These are phyloP conservation scores for Poliocrania exsul DNA, from an alignment of 2,797 vertebrate species.

Conservation along the genomic window DNA sequence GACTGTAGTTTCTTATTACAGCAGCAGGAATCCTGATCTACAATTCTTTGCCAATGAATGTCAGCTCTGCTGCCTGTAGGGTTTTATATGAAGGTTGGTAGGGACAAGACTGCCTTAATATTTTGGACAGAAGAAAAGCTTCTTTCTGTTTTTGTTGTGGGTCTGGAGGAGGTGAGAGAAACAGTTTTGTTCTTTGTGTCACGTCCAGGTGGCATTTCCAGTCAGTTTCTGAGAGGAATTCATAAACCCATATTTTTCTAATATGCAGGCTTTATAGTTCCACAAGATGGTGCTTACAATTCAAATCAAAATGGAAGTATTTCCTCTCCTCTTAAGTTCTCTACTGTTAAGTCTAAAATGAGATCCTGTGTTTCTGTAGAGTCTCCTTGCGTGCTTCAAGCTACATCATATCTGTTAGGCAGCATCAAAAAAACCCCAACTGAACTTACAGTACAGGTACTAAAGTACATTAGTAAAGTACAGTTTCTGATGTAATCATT, in stretches of 20 bases:
- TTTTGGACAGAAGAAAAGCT: neutral
- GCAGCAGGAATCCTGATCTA: neutral
- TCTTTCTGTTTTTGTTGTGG: neutral
- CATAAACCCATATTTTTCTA: neutral
- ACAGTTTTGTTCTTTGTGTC: neutral
- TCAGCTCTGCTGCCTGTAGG: neutral
- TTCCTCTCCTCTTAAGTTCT: neutral
- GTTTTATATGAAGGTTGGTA: neutral
- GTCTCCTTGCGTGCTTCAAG: neutral
- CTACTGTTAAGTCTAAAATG: neutral
- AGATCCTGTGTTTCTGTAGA: neutral
- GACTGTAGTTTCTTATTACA: neutral
- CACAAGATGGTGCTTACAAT: conserved; percentile 43
- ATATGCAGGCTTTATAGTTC: neutral
- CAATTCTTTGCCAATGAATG: neutral
- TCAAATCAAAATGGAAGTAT: conserved; percentile 45
- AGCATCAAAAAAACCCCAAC: neutral
- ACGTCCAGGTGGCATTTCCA: neutral
- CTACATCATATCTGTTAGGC: neutral
- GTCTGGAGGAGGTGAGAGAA: neutral
- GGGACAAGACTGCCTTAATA: neutral
- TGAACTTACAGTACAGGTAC: neutral
- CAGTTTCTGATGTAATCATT: neutral
- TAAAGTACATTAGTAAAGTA: neutral
- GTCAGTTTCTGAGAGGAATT: neutral